Evolutionary conservation across 2,113 vertebrate genomes (phyloP), one percentile per base, ranked within the genome.

Genomic region (Nanorana parkeri): DNA sequence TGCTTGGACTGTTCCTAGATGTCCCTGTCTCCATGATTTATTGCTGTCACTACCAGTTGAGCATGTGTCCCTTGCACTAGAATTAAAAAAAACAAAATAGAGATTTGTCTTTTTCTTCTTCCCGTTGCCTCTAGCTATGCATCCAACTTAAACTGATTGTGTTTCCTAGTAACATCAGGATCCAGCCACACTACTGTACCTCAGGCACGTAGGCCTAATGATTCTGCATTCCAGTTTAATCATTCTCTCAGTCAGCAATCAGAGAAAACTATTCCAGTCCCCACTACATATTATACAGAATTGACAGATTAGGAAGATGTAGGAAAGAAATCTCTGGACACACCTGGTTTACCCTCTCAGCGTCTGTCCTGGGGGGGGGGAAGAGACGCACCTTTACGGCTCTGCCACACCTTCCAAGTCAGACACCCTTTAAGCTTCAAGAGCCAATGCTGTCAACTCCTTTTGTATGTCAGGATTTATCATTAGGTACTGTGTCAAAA

Each of bases 321-420:
- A 83, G 80, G 80, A 83, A 76, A 72, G 63, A 29, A 47, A 3
- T 76, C 63, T 81, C 58, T 47, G 71, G 63, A 28, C 71, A 83
- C 80, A 83, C 80, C 80, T 76, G 72, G 73, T 63, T 76, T 75
- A 54, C 65, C 61, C 72, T 72, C 41, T 52, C 63, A 60, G 72
- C 80, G 72, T 76, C 80, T 76, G 66, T 56, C 80, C 80, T 51
- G 80, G 28, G 63, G 41, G 80, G 71, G 60, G 28, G 63, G 41
- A 72, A 63, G 60, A 63, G 51, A 41, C 63, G 76, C 80, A 76
- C 80, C 72, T 65, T 60, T 56, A 7, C 58, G 65, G 20, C 1
- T n/a, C 15, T 54, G 16, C 52, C 63, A n/a, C 69, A 58, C 61
- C 60, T 32, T 74, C 60, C 28, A 32, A 56, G 28, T 36, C 58